phyloP scores from a whole-genome alignment of 2,797 vertebrate genomes.

The Phoebastria nigripes region DNA sequence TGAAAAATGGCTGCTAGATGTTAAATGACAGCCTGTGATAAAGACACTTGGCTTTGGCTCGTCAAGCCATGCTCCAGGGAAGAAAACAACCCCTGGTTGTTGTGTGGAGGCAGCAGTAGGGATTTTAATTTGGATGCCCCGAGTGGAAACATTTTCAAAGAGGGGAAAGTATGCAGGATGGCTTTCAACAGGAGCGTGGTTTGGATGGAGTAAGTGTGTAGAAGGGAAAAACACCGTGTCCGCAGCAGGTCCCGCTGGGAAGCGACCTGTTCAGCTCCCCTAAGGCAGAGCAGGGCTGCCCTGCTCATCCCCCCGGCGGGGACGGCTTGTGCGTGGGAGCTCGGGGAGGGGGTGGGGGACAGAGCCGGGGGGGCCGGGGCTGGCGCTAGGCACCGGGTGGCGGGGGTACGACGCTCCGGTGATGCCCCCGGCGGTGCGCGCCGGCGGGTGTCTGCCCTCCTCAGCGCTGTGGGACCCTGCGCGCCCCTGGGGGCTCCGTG shows the following conservation, averaged over 20 bases:
- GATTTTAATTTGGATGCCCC: not conserved
- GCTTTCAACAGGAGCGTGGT: not conserved
- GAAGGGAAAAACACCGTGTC: not conserved
- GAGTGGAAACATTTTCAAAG: not conserved
- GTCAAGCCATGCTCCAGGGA: not conserved
- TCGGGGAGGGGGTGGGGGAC: too few relatives aligned
- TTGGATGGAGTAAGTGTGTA: not conserved
- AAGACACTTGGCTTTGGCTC: not conserved
- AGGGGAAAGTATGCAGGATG: not conserved
- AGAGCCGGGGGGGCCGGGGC: not conserved
- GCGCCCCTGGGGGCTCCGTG: not conserved
- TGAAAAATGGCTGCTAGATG: not conserved
- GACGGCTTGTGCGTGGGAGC: not conserved
- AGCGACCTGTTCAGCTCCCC: not conserved
- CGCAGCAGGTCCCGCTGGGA: not conserved
- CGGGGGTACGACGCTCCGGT: too few relatives aligned
- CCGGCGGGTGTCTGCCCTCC: not conserved
- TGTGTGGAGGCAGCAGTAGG: not conserved
- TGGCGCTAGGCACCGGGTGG: not conserved
- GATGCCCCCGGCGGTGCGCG: not conserved
- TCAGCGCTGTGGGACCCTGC: not conserved
- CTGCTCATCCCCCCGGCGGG: not conserved
- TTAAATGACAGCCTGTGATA: not conserved
- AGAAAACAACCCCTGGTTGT: not conserved
- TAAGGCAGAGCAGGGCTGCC: not conserved